These are phyloP conservation scores for Neomonachus schauinslandi DNA, from an alignment of 2,113 vertebrate genomes.

Conservation along the genomic window DNA sequence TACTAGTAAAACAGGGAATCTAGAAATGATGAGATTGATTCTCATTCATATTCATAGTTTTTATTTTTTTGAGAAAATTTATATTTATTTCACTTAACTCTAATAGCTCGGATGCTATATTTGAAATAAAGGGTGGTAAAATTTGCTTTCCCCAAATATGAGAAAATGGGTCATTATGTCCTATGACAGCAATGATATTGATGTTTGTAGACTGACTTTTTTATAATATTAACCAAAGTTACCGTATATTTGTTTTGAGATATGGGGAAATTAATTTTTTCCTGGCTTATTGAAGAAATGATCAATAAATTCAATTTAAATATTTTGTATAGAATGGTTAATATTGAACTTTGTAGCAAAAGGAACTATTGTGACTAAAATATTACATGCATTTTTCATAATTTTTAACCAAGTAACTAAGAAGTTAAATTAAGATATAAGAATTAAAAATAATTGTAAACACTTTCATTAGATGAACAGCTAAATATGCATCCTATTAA, in stretches of 20 bases:
- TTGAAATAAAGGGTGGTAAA: neutral
- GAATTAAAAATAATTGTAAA: neutral
- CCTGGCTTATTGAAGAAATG: neutral
- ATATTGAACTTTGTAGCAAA: neutral
- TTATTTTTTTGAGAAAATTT: neutral
- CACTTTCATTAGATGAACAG: neutral
- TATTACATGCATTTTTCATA: neutral
- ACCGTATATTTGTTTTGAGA: neutral
- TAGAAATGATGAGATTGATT: slow-evolving; percentile 21
- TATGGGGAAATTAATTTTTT: neutral
- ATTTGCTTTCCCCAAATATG: neutral
- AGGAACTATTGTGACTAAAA: neutral
- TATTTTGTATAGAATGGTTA: neutral
- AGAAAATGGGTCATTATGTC: neutral
- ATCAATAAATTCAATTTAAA: neutral
- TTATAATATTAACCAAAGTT: neutral
- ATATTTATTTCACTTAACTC: slow-evolving; percentile 25
- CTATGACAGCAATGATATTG: neutral
- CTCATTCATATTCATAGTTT: slow-evolving; percentile 40
- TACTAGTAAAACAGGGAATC: neutral
- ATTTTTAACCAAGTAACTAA: neutral
- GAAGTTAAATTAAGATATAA: neutral
- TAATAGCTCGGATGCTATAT: neutral
- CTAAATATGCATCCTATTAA: neutral
- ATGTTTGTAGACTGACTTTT: neutral